Evolutionary conservation across 2,888 invertebrate species (phyloP), one percentile per base, ranked within the genome.

Genomic region (Acanthosepion pharaonis): DNA sequence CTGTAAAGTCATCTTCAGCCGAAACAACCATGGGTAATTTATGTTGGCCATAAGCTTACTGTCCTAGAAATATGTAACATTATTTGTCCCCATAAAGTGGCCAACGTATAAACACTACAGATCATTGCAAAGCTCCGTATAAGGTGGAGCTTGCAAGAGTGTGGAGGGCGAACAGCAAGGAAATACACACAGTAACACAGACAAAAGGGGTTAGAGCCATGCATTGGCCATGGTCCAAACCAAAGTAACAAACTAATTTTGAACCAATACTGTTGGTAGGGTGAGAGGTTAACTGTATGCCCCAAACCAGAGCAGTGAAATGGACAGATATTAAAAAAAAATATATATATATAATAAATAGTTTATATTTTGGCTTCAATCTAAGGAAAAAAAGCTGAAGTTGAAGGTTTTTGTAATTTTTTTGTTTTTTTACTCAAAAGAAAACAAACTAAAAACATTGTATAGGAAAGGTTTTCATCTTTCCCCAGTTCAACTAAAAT

Each of bases 1-100:
- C 23, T n/a, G 5, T 78, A n/a, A 78, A 59, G 23, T 78, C n/a
- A 78, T 78, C 78, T n/a, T 78, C 78, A 78, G n/a, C 33, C n/a
- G 11, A 78, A 78, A 78, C 78, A 78, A 78, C 78, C 78, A 78
- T 78, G 33, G n/a, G 33, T n/a, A 78, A 78, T 55, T 20, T 59
- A 59, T 23, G 20, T 78, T 78, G n/a, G 78, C n/a, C 78, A n/a
- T 78, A n/a, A 78, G 33, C n/a, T n/a, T 78, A 78, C n/a, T 78
- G n/a, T 78, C 11, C 78, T n/a, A 78, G 78, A 78, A n/a, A n/a
- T 78, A 78, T n/a, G 33, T 15, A 78, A 78, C n/a, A 78, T 33
- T 78, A 78, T 78, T 78, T 78, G 33, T n/a, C 78, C 78, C 78
- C 78, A 78, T 78, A n/a, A 33, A 78, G n/a, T 78, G 78, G n/a